A percentile compares a stretch with the other conserved stretches of the same genome.
phyloP scores from a whole-genome alignment of 2,113 vertebrate species.

The Conger conger region DNA sequence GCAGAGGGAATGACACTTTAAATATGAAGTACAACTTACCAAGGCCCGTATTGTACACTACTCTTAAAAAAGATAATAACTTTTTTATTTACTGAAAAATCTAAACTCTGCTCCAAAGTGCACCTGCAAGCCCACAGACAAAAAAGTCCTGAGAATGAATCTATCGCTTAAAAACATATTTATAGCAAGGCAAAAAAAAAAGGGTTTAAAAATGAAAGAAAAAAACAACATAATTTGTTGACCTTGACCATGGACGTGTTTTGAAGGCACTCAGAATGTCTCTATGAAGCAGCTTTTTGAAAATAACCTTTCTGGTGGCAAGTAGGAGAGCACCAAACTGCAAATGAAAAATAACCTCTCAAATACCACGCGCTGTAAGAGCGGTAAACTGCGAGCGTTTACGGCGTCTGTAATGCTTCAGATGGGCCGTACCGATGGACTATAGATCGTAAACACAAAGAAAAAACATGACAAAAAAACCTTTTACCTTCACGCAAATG shows the following conservation, averaged over 20 bases:
- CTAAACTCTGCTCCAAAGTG: no score
- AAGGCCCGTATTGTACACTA: background rate
- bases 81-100: background rate
- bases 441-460: background rate
- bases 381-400: background rate
- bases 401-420: background rate
- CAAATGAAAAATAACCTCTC: slow-evolving; percentile 28
- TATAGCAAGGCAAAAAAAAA: background rate
- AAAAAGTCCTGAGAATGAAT: background rate
- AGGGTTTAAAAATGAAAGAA: background rate
- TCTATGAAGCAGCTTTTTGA: slow-evolving; percentile 35
- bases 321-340: slow-evolving; percentile 19
- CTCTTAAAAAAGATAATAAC: background rate
- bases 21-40: background rate
- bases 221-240: background rate
- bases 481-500: background rate
- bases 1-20: background rate
- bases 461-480: background rate
- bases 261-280: slow-evolving; percentile 12
- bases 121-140: no score
- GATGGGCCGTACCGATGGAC: background rate
- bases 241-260: slow-evolving; percentile 17
- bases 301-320: slow-evolving; percentile 34
- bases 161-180: background rate
- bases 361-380: slow-evolving; percentile 9